Percentiles rank a stretch among this genome's conserved stretches.
Evolutionary conservation across 1,140 invertebrate genomes (phyloP).

Genomic region (Pararge aegeria): DNA sequence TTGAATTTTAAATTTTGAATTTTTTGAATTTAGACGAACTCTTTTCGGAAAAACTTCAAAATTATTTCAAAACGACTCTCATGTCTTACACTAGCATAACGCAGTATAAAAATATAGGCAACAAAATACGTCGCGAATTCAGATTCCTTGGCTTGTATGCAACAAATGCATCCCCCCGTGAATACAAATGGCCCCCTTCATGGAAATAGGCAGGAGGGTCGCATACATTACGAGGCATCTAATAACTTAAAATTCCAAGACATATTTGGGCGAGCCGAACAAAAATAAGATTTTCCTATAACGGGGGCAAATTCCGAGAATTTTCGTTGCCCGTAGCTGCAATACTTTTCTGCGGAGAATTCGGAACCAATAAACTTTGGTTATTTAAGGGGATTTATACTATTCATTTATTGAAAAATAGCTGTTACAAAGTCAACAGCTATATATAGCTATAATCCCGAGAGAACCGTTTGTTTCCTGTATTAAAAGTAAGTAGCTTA

Average conservation of each 20-base stretch:
- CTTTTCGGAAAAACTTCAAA: too few relatives aligned
- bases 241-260: conserved; percentile 65
- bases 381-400: too few relatives aligned
- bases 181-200: conserved; percentile 66
- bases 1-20: too few relatives aligned
- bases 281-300: conserved; percentile 34
- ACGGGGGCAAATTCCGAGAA: conserved; percentile 18
- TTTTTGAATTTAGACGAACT: too few relatives aligned
- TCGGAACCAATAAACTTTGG: not conserved
- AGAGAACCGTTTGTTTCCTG: too few relatives aligned
- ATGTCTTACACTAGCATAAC: not conserved
- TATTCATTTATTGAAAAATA: too few relatives aligned
- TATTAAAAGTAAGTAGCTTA: too few relatives aligned
- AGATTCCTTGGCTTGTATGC: conserved; percentile 42
- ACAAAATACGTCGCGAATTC: conserved; percentile 48
- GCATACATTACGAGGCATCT: conserved; percentile 63
- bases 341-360: not conserved
- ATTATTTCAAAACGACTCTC: too few relatives aligned
- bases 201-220: conserved; percentile 53
- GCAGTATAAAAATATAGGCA: conserved; percentile 34
- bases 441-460: too few relatives aligned
- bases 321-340: not conserved
- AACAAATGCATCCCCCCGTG: conserved; percentile 60
- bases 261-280: conserved; percentile 36
- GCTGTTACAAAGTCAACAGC: too few relatives aligned